These are phyloP conservation scores for Drosophila elegans DNA, from an alignment of 1,140 invertebrate genomes.

Conservation along the genomic window DNA sequence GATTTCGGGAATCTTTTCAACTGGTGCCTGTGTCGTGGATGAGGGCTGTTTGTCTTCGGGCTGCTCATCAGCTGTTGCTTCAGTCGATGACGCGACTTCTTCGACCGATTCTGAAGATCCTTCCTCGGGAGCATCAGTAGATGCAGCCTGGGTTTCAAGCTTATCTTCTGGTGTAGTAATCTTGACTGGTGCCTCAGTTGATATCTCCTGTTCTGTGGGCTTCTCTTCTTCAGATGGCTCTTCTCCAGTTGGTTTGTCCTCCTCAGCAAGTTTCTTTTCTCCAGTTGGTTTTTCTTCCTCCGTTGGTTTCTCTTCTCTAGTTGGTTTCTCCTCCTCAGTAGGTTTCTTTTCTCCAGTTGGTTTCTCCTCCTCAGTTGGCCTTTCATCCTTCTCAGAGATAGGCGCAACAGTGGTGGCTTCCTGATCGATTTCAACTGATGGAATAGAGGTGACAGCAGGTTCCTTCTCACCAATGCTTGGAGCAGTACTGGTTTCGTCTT, in stretches of 20 bases:
- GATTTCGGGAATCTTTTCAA: conserved; percentile 21
- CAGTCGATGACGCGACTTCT: conserved; percentile 30
- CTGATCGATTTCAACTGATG: conserved; percentile 13
- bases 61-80: conserved; percentile 1
- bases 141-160: background rate
- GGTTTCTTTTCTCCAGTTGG: background rate
- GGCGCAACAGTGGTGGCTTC: conserved; percentile 21
- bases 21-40: conserved; percentile 14
- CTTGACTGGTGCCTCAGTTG: conserved; percentile 16
- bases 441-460: conserved; percentile 12
- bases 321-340: conserved; percentile 3
- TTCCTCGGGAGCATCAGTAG: conserved; percentile 13
- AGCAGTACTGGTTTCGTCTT: conserved; percentile 16
- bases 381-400: conserved; percentile 20
- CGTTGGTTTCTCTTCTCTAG: conserved; percentile 3
- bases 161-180: conserved; percentile 16
- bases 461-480: conserved; percentile 20
- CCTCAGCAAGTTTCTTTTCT: background rate
- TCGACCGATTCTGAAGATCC: conserved; percentile 32
- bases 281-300: conserved; percentile 9
- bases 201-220: background rate
- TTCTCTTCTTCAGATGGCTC: conserved; percentile 11
- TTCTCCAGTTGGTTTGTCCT: background rate
- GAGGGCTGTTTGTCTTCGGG: conserved; percentile 29
- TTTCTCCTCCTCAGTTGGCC: conserved; percentile 19